Conservation (phyloP, 2,888 invertebrate species). For the Synanthedon andrenaeformis region DNA sequence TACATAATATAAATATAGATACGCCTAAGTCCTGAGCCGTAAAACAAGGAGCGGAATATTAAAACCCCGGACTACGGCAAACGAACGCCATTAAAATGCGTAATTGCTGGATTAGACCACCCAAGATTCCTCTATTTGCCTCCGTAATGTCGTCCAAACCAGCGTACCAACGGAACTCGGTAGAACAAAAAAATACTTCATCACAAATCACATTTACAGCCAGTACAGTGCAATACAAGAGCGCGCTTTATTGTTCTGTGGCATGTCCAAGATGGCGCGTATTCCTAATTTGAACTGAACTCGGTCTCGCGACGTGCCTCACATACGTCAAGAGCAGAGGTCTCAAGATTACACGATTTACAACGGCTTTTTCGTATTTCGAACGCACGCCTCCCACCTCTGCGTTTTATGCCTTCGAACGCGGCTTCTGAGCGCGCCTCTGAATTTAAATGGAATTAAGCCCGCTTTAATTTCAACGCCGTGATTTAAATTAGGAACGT, state of each 20-base stretch:
- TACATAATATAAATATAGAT: no score
- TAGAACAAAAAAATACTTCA: constrained; percentile 19
- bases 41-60: constrained; percentile 67
- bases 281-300: constrained; percentile 45
- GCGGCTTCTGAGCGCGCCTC: constrained; percentile 29
- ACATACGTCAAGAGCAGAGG: constrained; percentile 59
- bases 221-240: background rate
- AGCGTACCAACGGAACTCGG: constrained; percentile 8
- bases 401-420: constrained; percentile 47
- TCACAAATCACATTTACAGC: background rate
- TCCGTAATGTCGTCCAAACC: constrained; percentile 28
- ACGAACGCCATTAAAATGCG: constrained; percentile 67
- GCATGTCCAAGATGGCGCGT: constrained; percentile 35
- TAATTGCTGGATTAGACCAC: constrained; percentile 68
- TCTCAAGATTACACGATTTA: constrained; percentile 67
- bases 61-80: constrained; percentile 45
- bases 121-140: constrained; percentile 63
- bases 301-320: constrained; percentile 48
- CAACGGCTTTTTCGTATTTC: constrained; percentile 62
- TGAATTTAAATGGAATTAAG: constrained; percentile 53
- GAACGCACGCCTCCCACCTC: constrained; percentile 36
- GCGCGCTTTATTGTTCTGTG: constrained; percentile 21
- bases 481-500: constrained; percentile 40
- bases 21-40: constrained; percentile 27
- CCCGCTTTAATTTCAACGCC: constrained; percentile 18